Evolutionary conservation across 2,888 invertebrate species (phyloP).

Genomic region (Chorisops tibialis): DNA sequence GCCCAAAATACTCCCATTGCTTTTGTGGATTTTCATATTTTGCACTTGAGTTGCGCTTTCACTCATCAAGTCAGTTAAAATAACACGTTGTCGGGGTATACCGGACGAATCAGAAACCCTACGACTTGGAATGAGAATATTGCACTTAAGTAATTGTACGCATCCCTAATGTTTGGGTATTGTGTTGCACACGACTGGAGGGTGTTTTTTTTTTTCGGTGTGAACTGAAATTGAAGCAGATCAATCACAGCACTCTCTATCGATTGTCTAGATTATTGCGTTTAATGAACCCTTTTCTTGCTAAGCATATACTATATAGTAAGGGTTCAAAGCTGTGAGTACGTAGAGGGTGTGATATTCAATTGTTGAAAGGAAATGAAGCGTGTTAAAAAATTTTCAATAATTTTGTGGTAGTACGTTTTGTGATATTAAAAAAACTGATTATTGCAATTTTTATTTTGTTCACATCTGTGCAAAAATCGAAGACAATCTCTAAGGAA

Average conservation of each 20-base stretch:
- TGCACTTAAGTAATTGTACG: conserved; percentile 23
- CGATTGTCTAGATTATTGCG: conserved; percentile 24
- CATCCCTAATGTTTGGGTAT: not conserved
- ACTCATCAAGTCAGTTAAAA: conserved; percentile 7
- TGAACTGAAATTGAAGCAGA: conserved; percentile 25
- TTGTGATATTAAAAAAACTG: conserved; percentile 3
- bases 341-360: conserved; percentile 7
- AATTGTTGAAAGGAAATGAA: conserved; percentile 8
- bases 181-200: not conserved
- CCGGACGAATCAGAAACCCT: not conserved
- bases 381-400: conserved; percentile 3
- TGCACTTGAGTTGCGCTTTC: conserved; percentile 22
- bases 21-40: conserved; percentile 23
- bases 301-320: not conserved
- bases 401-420: conserved; percentile 15
- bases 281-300: conserved; percentile 27
- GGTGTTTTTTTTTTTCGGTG: conserved; percentile 24
- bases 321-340: conserved; percentile 2
- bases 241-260: conserved; percentile 18
- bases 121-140: conserved; percentile 14
- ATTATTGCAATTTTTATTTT: too few relatives aligned
- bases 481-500: too few relatives aligned
- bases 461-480: too few relatives aligned
- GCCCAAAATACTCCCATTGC: not conserved
- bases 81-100: not conserved